These are phyloP conservation scores for Cottus gobio DNA, from an alignment of 2,113 vertebrate genomes.

Conservation along the genomic window DNA sequence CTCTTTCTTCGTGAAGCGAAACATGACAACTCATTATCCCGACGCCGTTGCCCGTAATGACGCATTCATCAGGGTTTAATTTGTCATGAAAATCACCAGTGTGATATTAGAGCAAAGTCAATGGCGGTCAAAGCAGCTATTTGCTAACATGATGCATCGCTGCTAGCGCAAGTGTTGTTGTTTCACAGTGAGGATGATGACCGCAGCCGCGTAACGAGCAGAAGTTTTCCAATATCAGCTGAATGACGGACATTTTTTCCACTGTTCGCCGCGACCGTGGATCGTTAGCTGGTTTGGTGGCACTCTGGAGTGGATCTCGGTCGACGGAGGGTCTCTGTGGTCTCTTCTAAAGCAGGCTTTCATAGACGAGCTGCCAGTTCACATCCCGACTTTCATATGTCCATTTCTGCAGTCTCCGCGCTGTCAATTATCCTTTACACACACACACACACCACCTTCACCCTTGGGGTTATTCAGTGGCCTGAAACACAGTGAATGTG, in stretches of 20 bases:
- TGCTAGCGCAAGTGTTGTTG: constrained; percentile 20
- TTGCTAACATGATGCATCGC: constrained; percentile 29
- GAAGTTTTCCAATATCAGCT: constrained; percentile 26
- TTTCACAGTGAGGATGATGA: constrained; percentile 24
- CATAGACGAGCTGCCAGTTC: constrained; percentile 48
- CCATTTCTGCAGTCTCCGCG: neutral
- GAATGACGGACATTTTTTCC: constrained; percentile 11
- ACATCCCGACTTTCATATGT: constrained; percentile 25
- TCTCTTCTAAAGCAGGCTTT: constrained; percentile 19
- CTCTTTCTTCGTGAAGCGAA: neutral
- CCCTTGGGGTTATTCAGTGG: constrained; percentile 14
- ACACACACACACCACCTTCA: neutral
- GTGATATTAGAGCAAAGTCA: constrained; percentile 56
- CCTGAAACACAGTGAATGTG: constrained; percentile 1
- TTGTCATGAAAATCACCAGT: constrained; percentile 21
- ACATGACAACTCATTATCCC: neutral
- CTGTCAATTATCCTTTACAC: neutral
- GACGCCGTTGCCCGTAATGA: constrained; percentile 17
- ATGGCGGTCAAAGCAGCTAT: neutral
- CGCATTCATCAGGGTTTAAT: constrained; percentile 44
- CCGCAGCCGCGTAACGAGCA: constrained; percentile 13
- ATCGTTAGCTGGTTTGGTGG: constrained; percentile 13
- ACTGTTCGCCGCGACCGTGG: constrained; percentile 5
- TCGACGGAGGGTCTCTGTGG: constrained; percentile 20
- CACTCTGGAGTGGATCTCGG: neutral